Percentiles rank a stretch among this genome's conserved stretches.
phyloP scores from a whole-genome alignment of 2,797 vertebrate genomes.

The Oreonectes daqikongensis region DNA sequence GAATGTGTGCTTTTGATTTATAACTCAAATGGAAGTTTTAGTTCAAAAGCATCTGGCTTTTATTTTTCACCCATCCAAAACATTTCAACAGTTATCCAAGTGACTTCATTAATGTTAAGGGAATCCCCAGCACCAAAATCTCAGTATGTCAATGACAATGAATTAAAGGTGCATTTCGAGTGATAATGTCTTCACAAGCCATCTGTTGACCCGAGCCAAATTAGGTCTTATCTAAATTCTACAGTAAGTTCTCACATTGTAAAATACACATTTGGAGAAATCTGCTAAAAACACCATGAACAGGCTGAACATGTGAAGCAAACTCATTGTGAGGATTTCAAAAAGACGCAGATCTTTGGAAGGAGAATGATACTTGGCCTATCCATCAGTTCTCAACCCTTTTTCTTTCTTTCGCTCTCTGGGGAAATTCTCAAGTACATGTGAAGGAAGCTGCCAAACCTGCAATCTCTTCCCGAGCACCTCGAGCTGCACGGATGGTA shows the following conservation, averaged over 20 bases:
- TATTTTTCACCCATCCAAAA: neutral
- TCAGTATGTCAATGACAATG: neutral
- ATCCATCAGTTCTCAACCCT: neutral
- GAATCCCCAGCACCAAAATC: neutral
- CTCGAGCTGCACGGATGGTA: slow-evolving; percentile 9
- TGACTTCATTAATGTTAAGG: neutral
- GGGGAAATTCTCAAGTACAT: slow-evolving; percentile 21
- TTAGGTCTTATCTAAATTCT: neutral
- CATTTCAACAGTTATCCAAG: neutral
- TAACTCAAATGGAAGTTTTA: neutral
- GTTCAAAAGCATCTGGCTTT: neutral
- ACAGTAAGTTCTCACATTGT: neutral
- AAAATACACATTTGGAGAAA: neutral
- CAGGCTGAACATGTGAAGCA: neutral
- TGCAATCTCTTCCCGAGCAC: slow-evolving; percentile 11
- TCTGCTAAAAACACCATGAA: neutral
- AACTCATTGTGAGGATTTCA: neutral
- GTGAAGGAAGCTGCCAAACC: slow-evolving; percentile 23
- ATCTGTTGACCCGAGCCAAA: neutral
- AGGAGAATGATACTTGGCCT: slow-evolving; percentile 21
- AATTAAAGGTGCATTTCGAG: neutral
- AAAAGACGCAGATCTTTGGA: neutral
- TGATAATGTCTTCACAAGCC: neutral
- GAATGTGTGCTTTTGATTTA: neutral
- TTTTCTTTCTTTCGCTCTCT: slow-evolving; percentile 10